phyloP scores from a whole-genome alignment of 1,140 invertebrate species.

The Leptopilina boulardi region DNA sequence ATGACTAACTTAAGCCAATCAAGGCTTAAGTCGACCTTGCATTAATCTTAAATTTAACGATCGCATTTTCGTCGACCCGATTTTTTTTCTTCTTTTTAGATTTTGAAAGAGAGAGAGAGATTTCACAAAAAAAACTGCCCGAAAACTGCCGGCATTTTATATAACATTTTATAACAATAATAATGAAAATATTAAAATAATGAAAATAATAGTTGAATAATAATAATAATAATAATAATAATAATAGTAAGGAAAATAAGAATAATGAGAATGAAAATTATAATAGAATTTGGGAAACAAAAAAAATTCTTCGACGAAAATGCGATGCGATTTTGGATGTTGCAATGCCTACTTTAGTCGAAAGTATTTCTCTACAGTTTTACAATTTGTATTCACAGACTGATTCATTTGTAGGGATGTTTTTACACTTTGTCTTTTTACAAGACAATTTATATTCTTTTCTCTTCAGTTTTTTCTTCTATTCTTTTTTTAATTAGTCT shows the following conservation, averaged over 20 bases:
- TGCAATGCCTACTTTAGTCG: constrained; percentile 27
- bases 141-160: not conserved
- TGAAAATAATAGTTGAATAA: not conserved
- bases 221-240: not conserved
- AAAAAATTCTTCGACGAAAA: not conserved
- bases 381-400: constrained; percentile 21
- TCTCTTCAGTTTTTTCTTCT: not conserved
- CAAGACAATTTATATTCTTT: not conserved
- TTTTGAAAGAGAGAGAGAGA: not conserved
- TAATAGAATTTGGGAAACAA: not conserved
- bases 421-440: constrained; percentile 14
- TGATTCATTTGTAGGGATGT: constrained; percentile 27
- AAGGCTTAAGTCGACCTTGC: constrained; percentile 29
- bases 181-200: not conserved
- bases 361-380: constrained; percentile 27
- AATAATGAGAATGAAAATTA: not conserved
- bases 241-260: not conserved
- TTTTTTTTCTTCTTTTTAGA: not conserved
- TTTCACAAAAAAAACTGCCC: not conserved
- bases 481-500: constrained; percentile 17
- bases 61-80: not conserved
- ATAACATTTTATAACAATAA: not conserved
- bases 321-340: not conserved
- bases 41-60: not conserved
- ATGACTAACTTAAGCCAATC: constrained; percentile 64